These are phyloP conservation scores for Parapristionchus giblindavisi DNA, from an alignment of 2,888 invertebrate genomes.

Conservation along the genomic window DNA sequence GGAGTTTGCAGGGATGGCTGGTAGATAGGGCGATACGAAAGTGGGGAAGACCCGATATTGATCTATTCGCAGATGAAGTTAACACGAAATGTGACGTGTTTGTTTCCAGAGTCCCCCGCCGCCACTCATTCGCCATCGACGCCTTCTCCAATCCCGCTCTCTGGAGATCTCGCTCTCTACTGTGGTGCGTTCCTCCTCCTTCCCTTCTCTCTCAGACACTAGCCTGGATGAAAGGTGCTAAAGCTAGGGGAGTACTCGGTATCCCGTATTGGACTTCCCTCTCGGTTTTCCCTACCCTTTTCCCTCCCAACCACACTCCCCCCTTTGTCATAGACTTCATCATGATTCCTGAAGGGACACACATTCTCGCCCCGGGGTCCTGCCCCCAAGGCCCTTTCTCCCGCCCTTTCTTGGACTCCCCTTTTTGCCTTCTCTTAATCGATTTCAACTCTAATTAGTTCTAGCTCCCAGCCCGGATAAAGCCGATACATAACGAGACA, in stretches of 20 bases:
- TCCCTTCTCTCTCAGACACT: constrained; percentile 5
- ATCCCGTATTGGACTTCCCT: constrained; percentile 1
- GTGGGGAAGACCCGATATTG: constrained; percentile 4
- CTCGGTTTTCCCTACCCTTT: background rate
- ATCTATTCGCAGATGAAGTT: background rate
- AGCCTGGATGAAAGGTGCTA: constrained; percentile 5
- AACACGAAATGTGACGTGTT: background rate
- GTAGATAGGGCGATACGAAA: background rate
- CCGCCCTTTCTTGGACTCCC: background rate
- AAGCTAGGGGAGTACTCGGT: background rate
- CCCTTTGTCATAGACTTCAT: background rate
- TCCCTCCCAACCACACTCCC: background rate
- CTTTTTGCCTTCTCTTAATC: background rate
- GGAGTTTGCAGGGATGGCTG: background rate
- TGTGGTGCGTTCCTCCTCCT: constrained; percentile 15
- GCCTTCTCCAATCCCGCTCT: background rate
- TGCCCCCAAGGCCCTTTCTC: background rate
- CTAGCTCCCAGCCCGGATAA: background rate
- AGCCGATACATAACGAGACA: constrained; percentile 6
- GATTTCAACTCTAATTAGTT: background rate
- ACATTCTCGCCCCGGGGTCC: background rate
- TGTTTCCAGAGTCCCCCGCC: background rate
- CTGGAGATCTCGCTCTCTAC: background rate
- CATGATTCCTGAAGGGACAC: background rate
- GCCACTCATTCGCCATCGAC: background rate